Evolutionary conservation across 2,113 vertebrate species (phyloP).

Genomic region (Entosphenus tridentatus): DNA sequence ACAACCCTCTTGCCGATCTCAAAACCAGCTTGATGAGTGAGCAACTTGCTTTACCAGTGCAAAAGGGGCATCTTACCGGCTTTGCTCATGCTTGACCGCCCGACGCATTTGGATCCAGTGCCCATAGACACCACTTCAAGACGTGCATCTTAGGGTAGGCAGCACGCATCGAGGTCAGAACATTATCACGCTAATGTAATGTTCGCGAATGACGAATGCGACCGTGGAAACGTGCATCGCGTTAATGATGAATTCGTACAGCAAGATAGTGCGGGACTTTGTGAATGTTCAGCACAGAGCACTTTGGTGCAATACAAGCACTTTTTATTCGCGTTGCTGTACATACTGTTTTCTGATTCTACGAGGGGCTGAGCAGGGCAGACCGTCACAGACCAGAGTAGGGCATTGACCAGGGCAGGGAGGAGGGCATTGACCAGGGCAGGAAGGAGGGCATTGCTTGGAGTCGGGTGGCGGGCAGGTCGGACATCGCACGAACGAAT

Average conservation of each 20-base stretch:
- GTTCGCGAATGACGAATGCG: not conserved
- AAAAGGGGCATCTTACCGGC: constrained; percentile 31
- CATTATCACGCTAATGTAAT: not conserved
- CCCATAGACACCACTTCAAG: constrained; percentile 61
- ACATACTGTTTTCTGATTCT: not conserved
- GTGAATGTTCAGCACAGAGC: too few relatives aligned
- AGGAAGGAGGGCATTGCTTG: not conserved
- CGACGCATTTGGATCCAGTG: constrained; percentile 87
- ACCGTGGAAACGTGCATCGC: not conserved
- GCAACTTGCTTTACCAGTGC: not conserved
- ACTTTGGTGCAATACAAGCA: too few relatives aligned
- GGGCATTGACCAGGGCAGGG: not conserved
- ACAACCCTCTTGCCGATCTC: too few relatives aligned
- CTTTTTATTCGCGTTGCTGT: not conserved
- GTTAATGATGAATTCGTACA: not conserved
- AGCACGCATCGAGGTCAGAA: not conserved
- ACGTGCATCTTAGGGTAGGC: constrained; percentile 1
- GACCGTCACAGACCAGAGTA: not conserved
- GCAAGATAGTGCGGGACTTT: not conserved
- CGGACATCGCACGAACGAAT: too few relatives aligned
- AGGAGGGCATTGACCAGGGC: not conserved
- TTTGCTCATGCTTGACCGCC: constrained; percentile 44
- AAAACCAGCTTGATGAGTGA: too few relatives aligned
- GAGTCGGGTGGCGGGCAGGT: too few relatives aligned
- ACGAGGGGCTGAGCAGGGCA: not conserved